Percentiles rank a stretch among this genome's conserved stretches.
phyloP scores from a whole-genome alignment of 2,888 invertebrate species.

The Drosophila quinaria region DNA sequence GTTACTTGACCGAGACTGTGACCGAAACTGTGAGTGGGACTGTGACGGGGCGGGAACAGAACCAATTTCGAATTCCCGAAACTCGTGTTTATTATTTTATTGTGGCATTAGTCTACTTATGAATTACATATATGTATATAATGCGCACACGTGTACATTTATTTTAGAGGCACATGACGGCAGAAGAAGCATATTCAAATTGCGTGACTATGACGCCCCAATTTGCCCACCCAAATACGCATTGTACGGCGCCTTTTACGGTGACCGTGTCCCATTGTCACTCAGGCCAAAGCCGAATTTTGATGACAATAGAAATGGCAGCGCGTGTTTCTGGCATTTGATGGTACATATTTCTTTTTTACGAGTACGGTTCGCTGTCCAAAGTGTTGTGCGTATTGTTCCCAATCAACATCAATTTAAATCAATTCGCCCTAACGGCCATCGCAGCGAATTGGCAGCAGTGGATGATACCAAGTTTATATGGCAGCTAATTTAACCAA shows the following conservation, averaged over 20 bases:
- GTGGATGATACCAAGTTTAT: slow-evolving; percentile 15
- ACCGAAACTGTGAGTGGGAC: neutral
- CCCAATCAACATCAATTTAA: slow-evolving; percentile 70
- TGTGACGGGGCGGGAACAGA: neutral
- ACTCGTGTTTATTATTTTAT: slow-evolving; percentile 52
- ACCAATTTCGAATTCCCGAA: slow-evolving; percentile 13
- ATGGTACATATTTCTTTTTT: slow-evolving; percentile 8
- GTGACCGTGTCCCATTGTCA: slow-evolving; percentile 36
- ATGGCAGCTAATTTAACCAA: neutral
- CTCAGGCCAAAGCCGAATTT: slow-evolving; percentile 50
- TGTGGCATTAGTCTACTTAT: slow-evolving; percentile 25
- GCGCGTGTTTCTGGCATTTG: slow-evolving; percentile 45
- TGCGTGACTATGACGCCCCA: slow-evolving; percentile 54
- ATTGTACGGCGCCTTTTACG: neutral
- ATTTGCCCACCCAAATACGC: neutral
- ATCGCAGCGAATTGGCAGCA: slow-evolving; percentile 55
- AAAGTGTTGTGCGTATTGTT: slow-evolving; percentile 55
- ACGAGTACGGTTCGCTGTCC: slow-evolving; percentile 9
- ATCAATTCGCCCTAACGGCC: slow-evolving; percentile 63
- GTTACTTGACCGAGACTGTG: neutral
- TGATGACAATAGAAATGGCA: slow-evolving; percentile 31
- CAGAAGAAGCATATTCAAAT: slow-evolving; percentile 66
- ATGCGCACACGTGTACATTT: slow-evolving; percentile 47
- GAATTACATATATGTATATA: slow-evolving; percentile 9
- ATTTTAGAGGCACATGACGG: slow-evolving; percentile 38